Percentiles rank a stretch among this genome's conserved stretches.
Conservation (phyloP, 1,140 invertebrate genomes). For the Arctopsyche grandis region DNA sequence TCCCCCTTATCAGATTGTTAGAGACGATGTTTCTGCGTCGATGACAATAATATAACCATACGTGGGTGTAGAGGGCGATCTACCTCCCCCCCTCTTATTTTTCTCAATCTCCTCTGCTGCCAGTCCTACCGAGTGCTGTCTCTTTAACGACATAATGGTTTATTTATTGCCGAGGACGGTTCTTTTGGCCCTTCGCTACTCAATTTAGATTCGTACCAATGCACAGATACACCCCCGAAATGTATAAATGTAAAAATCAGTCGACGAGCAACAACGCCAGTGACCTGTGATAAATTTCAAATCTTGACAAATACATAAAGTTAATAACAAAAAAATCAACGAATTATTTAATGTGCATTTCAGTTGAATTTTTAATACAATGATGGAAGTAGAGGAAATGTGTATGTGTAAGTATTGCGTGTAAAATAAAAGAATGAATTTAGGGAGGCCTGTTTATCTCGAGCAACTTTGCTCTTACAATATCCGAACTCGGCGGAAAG, state of each 20-base stretch:
- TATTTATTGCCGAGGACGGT: slow-evolving; percentile 42
- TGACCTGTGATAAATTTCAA: too few species aligned
- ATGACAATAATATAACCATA: slow-evolving; percentile 36
- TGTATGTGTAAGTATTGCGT: too few species aligned
- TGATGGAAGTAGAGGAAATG: too few species aligned
- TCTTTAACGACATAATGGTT: slow-evolving; percentile 46
- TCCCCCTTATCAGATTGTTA: slow-evolving; percentile 16
- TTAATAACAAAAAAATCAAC: too few species aligned
- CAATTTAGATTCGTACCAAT: neutral
- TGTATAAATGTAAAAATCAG: neutral
- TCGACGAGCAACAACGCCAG: too few species aligned
- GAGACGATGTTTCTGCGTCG: slow-evolving; percentile 33
- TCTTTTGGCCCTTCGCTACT: slow-evolving; percentile 15
- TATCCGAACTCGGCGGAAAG: slow-evolving; percentile 39
- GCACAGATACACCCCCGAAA: neutral
- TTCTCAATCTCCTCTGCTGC: neutral
- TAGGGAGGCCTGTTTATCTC: slow-evolving; percentile 35
- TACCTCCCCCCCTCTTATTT: neutral
- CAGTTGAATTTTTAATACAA: neutral
- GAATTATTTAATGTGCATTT: too few species aligned
- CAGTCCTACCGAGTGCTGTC: slow-evolving; percentile 28
- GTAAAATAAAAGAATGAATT: neutral
- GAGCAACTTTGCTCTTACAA: slow-evolving; percentile 39
- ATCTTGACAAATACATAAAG: too few species aligned
- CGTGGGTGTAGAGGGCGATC: neutral